These are phyloP conservation scores for Halisarca cf. caerulea DNA, from an alignment of 37 sponge, comb jelly and placozoan genomes.

Conservation along the genomic window DNA sequence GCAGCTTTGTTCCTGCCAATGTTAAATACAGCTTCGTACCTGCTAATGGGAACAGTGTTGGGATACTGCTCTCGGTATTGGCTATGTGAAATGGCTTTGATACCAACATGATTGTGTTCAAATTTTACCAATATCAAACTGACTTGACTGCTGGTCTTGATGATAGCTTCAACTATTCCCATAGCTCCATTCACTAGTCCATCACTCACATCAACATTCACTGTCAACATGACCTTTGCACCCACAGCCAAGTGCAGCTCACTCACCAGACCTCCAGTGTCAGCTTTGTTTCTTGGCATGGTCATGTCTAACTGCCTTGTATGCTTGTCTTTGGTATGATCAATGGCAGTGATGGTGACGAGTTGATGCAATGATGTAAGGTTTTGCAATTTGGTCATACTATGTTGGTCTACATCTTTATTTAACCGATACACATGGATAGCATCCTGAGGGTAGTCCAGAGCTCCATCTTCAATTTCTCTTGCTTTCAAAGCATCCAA, in stretches of 20 bases:
- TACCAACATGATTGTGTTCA: slow-evolving; percentile 29
- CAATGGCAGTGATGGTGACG: background rate
- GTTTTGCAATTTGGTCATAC: slow-evolving; percentile 22
- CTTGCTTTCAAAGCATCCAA: slow-evolving; percentile 20
- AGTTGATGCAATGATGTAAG: slow-evolving; percentile 17
- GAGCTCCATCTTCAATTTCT: background rate
- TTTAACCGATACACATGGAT: slow-evolving; percentile 48
- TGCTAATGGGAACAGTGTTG: slow-evolving; percentile 40
- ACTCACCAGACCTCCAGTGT: background rate
- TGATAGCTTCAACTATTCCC: too few relatives aligned
- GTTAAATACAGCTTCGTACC: slow-evolving; percentile 38
- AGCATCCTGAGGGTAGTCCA: slow-evolving; percentile 37
- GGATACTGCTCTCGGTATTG: background rate
- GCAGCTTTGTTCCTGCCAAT: slow-evolving; percentile 24
- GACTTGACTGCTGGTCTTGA: slow-evolving; percentile 26
- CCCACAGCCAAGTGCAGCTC: background rate
- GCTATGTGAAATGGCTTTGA: slow-evolving; percentile 19
- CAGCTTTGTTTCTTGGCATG: background rate
- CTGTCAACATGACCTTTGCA: too few relatives aligned
- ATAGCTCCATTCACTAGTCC: too few relatives aligned
- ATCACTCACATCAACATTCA: too few relatives aligned
- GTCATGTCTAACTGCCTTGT: background rate
- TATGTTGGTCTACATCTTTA: slow-evolving; percentile 36
- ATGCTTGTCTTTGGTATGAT: background rate
- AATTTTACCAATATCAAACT: slow-evolving; percentile 26